Percentiles rank a stretch among this genome's conserved stretches.
Evolutionary conservation across 2,113 vertebrate genomes (phyloP).

Genomic region (Monopterus albus): DNA sequence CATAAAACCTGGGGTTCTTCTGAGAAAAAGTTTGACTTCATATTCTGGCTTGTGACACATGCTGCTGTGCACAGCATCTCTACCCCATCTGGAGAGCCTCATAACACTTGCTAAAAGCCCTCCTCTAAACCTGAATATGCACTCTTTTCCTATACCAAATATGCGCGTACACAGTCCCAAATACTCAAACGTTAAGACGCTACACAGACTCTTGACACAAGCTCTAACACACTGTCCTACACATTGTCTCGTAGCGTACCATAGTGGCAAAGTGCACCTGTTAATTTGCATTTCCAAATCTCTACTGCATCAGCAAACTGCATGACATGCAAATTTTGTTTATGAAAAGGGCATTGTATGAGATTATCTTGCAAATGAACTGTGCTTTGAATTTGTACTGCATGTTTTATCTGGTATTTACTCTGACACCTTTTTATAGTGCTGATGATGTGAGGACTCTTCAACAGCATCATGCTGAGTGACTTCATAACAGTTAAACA

Average conservation of each 20-base stretch:
- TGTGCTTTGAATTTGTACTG: conserved; percentile 11
- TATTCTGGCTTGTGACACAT: conserved; percentile 47
- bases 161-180: neutral
- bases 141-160: conserved; percentile 47
- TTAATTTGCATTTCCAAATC: conserved; percentile 24
- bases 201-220: neutral
- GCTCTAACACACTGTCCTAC: neutral
- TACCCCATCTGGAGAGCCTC: conserved; percentile 38
- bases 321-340: conserved; percentile 16
- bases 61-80: conserved; percentile 59
- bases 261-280: neutral
- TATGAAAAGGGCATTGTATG: neutral
- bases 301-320: neutral
- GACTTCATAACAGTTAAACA: conserved; percentile 35
- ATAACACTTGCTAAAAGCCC: neutral
- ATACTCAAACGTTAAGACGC: neutral
- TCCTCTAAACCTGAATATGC: conserved; percentile 5
- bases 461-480: conserved; percentile 30
- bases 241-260: neutral
- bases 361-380: conserved; percentile 5
- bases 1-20: conserved; percentile 79
- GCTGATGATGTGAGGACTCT: conserved; percentile 12
- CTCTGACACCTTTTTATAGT: conserved; percentile 8
- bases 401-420: conserved; percentile 20
- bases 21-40: conserved; percentile 78